A percentile compares a stretch with the other conserved stretches of the same genome.
These are phyloP conservation scores for Mythimna impura DNA, from an alignment of 2,888 invertebrate species.

Conservation along the genomic window DNA sequence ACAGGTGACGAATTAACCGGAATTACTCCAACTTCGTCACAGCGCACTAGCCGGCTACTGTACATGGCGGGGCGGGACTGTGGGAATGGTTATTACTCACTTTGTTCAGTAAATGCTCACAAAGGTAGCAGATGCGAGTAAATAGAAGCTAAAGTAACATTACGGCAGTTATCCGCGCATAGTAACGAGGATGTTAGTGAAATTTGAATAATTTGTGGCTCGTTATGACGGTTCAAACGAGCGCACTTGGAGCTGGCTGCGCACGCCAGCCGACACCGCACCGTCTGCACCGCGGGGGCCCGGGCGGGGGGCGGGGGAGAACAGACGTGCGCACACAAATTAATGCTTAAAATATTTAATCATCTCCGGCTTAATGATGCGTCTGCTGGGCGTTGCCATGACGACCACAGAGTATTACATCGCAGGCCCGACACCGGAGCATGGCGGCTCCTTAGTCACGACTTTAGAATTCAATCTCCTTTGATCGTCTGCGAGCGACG, in stretches of 20 bases:
- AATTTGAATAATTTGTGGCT: constrained; percentile 68
- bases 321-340: constrained; percentile 49
- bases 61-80: neutral
- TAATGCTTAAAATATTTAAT: constrained; percentile 58
- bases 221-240: constrained; percentile 58
- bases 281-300: constrained; percentile 4
- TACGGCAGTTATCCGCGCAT: constrained; percentile 53
- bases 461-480: constrained; percentile 22
- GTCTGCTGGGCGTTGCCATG: constrained; percentile 45
- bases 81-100: constrained; percentile 15
- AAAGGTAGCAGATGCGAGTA: constrained; percentile 41
- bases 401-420: constrained; percentile 22
- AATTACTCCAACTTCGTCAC: constrained; percentile 8
- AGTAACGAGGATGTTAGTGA: constrained; percentile 60
- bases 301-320: neutral
- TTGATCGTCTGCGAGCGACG: constrained; percentile 16
- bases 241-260: constrained; percentile 38
- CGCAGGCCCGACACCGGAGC: constrained; percentile 2
- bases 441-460: constrained; percentile 24
- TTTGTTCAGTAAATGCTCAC: constrained; percentile 5
- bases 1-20: constrained; percentile 23
- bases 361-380: constrained; percentile 56
- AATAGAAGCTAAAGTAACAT: constrained; percentile 51
- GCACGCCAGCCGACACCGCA: constrained; percentile 26
- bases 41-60: neutral